A percentile compares a stretch with the other conserved stretches of the same genome.
Evolutionary conservation across 2,797 vertebrate genomes (phyloP).

Genomic region (Nyctalus aviator): DNA sequence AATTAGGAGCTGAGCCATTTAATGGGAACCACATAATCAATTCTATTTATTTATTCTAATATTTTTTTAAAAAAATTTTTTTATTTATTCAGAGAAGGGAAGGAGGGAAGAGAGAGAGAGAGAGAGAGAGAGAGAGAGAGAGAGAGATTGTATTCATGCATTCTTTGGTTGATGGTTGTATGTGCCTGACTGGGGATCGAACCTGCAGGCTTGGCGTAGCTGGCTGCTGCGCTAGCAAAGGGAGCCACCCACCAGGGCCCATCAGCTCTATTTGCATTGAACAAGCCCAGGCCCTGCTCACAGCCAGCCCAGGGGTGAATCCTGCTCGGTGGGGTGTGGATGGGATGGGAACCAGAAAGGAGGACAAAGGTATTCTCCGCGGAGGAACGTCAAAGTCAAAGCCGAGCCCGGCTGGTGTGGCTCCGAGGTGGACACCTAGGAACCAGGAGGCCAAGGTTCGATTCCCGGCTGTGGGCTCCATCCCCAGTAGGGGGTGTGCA

Average conservation of each 20-base stretch:
- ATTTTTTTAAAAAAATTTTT: not conserved
- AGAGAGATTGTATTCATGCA: not conserved
- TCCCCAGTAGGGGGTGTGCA: too few relatives aligned
- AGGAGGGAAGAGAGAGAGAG: not conserved
- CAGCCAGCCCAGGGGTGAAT: not conserved
- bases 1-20: not conserved
- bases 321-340: not conserved
- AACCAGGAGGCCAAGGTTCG: too few relatives aligned
- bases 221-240: not conserved
- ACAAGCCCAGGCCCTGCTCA: not conserved
- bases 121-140: not conserved
- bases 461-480: too few relatives aligned
- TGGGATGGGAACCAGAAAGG: not conserved
- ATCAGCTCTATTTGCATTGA: not conserved
- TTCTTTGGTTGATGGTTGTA: not conserved
- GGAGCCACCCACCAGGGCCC: not conserved
- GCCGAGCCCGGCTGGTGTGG: not conserved
- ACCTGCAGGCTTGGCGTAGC: not conserved
- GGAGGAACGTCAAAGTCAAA: not conserved
- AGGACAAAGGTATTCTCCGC: not conserved
- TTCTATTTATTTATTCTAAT: not conserved
- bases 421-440: not conserved
- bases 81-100: not conserved
- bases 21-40: not conserved
- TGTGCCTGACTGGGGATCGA: not conserved